A percentile compares a stretch with the other conserved stretches of the same genome.
Conservation (phyloP, 2,113 vertebrate species). For the Daboia siamensis region DNA sequence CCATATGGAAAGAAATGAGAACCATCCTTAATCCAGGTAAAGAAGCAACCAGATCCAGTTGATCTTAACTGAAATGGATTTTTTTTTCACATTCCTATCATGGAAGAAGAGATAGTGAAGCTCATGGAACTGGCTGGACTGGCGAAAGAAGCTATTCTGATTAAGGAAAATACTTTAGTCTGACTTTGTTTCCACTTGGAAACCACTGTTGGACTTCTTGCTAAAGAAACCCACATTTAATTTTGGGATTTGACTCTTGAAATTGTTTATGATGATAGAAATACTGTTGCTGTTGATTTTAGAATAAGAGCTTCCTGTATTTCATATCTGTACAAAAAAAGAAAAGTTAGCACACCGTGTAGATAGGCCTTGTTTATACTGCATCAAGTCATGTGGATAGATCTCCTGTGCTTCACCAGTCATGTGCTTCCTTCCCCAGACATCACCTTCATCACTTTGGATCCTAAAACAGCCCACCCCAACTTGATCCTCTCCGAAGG, state of each 20-base stretch:
- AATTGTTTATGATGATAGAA: not conserved
- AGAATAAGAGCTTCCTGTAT: not conserved
- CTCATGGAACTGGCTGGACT: not conserved
- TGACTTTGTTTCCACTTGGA: not conserved
- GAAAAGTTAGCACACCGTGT: not conserved
- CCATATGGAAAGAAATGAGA: slow-evolving; percentile 41
- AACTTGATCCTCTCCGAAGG: slow-evolving; percentile 63
- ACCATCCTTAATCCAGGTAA: slow-evolving; percentile 49
- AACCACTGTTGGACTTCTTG: not conserved
- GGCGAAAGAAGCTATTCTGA: not conserved
- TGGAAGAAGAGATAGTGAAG: not conserved
- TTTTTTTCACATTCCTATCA: not conserved
- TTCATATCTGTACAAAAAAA: not conserved
- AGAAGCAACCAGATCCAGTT: not conserved
- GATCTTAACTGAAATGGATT: not conserved
- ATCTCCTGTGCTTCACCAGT: not conserved
- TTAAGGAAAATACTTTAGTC: not conserved
- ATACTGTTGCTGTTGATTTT: not conserved
- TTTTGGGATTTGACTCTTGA: not conserved
- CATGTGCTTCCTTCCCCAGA: slow-evolving; percentile 47
- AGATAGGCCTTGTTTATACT: not conserved
- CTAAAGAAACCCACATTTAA: not conserved
- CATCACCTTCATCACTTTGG: slow-evolving; percentile 60
- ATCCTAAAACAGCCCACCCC: slow-evolving; percentile 68
- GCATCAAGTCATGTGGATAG: not conserved